Conservation (phyloP, 1,140 invertebrate genomes). For the Cyrtorhinus lividipennis region DNA sequence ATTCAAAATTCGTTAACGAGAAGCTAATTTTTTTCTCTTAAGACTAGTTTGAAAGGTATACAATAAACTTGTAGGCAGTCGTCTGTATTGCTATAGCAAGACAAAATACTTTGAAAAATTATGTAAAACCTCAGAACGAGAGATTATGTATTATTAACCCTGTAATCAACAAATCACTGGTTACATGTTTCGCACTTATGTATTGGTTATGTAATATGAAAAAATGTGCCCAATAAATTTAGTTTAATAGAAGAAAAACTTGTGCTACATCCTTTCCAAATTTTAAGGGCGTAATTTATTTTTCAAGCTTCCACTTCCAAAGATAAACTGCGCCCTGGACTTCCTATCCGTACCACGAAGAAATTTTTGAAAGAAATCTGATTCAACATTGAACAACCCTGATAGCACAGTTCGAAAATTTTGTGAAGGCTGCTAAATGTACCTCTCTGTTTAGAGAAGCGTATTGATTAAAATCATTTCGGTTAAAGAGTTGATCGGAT, state of each 20-base stretch:
- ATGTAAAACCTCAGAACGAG: no score
- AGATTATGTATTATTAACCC: neutral
- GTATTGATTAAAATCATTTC: no score
- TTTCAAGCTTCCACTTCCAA: neutral
- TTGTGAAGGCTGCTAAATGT: no score
- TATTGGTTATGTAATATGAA: constrained; percentile 24
- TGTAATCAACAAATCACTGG: constrained; percentile 28
- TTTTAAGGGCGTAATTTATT: neutral
- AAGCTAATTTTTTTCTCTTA: no score
- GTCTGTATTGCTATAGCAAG: no score
- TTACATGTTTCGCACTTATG: constrained; percentile 28
- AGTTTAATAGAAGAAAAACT: constrained; percentile 29
- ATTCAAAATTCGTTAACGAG: no score
- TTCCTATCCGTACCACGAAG: constrained; percentile 17
- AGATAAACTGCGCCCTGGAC: neutral
- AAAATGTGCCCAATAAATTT: constrained; percentile 42
- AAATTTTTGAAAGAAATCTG: no score
- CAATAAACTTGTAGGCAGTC: no score
- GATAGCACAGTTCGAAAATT: constrained; percentile 25
- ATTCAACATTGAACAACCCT: constrained; percentile 14
- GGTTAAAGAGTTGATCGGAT: no score
- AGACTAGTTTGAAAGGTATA: no score
- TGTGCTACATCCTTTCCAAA: neutral
- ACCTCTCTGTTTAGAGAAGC: no score
- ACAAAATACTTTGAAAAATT: no score